Percentiles rank a stretch among this genome's conserved stretches.
phyloP scores from a whole-genome alignment of 2,113 vertebrate species.

The Colaptes auratus region DNA sequence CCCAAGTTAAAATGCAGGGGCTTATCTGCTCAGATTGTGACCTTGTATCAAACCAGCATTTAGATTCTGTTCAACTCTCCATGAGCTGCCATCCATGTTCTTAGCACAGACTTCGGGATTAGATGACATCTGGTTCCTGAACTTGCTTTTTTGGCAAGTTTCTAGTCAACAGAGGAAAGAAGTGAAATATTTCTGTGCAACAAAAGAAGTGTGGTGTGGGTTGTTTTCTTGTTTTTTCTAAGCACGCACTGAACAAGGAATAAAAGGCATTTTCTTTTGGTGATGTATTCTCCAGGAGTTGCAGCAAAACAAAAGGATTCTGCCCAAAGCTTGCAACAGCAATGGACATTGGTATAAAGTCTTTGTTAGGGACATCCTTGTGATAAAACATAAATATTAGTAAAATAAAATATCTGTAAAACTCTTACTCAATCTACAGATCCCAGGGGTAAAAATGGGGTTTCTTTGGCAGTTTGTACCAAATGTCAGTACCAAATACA shows the following conservation, averaged over 20 bases:
- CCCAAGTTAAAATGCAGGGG: conserved; percentile 39
- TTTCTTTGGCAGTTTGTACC: neutral
- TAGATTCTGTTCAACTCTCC: conserved; percentile 23
- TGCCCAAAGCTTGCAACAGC: neutral
- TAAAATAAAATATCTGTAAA: neutral
- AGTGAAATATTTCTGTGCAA: neutral
- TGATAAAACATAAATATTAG: neutral
- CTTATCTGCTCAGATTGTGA: conserved; percentile 41
- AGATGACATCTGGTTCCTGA: conserved; percentile 43
- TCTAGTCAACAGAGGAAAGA: neutral
- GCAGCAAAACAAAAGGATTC: neutral
- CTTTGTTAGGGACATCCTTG: neutral
- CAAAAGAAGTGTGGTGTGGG: neutral
- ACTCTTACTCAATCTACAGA: neutral
- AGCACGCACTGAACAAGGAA: neutral
- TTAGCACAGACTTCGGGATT: conserved; percentile 45
- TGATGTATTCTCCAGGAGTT: neutral
- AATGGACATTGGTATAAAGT: neutral
- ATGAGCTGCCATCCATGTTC: neutral
- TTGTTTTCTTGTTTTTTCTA: neutral
- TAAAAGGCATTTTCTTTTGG: neutral
- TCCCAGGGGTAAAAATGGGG: neutral
- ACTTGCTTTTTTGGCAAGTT: neutral
- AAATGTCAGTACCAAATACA: neutral
- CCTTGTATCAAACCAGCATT: conserved; percentile 37